These are phyloP conservation scores for Panopea generosa DNA, from an alignment of 2,888 invertebrate genomes.

Conservation along the genomic window DNA sequence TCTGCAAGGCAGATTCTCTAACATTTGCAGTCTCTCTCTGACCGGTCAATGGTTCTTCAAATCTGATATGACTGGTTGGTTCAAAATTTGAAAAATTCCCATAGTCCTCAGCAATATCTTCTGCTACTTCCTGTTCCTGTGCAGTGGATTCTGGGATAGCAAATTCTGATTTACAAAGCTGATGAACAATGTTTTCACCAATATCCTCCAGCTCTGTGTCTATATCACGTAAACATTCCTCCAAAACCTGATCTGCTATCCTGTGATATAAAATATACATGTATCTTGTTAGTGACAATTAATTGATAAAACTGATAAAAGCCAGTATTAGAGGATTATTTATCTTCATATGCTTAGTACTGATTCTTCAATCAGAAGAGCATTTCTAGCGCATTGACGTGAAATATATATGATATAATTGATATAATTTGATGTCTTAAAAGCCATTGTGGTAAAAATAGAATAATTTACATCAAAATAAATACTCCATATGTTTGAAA, in stretches of 20 bases:
- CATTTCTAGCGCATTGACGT: too few species aligned
- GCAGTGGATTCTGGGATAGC: constrained; percentile 42
- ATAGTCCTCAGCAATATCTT: neutral
- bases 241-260: constrained; percentile 76
- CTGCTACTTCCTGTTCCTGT: constrained; percentile 13
- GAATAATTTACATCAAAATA: too few species aligned
- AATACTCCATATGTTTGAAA: too few species aligned
- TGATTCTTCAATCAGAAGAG: too few species aligned
- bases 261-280: constrained; percentile 68
- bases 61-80: constrained; percentile 10
- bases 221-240: constrained; percentile 77
- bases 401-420: too few species aligned
- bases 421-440: too few species aligned
- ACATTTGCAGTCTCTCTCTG: constrained; percentile 11
- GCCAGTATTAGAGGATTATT: too few species aligned
- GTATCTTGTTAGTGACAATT: neutral
- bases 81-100: neutral
- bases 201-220: constrained; percentile 77
- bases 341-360: too few species aligned
- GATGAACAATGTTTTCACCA: constrained; percentile 78
- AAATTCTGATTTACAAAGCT: constrained; percentile 81
- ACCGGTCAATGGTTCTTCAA: constrained; percentile 15
- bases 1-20: constrained; percentile 26
- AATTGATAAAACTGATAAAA: too few species aligned
- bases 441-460: too few species aligned